Conservation (phyloP, 1,140 invertebrate genomes). For the Platyura marginata region DNA sequence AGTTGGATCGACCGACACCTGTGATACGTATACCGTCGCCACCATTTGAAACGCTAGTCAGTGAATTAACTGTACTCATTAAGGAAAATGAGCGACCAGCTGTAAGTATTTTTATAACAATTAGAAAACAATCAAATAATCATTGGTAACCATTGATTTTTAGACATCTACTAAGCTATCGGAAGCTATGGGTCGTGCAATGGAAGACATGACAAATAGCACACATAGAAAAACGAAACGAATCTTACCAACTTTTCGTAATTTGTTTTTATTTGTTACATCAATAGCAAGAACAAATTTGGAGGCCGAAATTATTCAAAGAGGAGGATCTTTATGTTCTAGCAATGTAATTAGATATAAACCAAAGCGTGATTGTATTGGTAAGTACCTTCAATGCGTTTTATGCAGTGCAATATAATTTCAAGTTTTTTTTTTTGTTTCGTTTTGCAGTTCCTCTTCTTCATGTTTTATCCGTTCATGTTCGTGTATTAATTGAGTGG, state of each 20-base stretch:
- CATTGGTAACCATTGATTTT: constrained; percentile 2
- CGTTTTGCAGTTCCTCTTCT: constrained; percentile 56
- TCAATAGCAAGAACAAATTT: constrained; percentile 85
- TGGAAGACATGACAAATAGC: constrained; percentile 80
- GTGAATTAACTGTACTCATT: constrained; percentile 41
- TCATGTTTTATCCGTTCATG: constrained; percentile 72
- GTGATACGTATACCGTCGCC: constrained; percentile 39
- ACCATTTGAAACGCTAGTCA: constrained; percentile 31
- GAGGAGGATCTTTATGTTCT: constrained; percentile 54
- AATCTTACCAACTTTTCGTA: constrained; percentile 43
- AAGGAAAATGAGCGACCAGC: constrained; percentile 44
- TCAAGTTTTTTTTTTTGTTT: constrained; percentile 4
- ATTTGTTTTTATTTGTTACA: constrained; percentile 71
- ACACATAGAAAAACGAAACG: constrained; percentile 30
- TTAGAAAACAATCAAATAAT: neutral
- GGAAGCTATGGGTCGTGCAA: constrained; percentile 67
- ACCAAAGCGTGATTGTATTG: constrained; percentile 73
- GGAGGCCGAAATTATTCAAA: constrained; percentile 77
- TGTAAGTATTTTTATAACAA: constrained; percentile 25
- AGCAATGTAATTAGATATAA: constrained; percentile 37
- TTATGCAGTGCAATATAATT: neutral
- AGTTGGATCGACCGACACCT: constrained; percentile 46
- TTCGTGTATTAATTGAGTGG: constrained; percentile 49
- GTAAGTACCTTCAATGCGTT: constrained; percentile 27
- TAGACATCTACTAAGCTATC: constrained; percentile 44